Base-by-base conservation (phyloP, 2,797 vertebrate genomes). In the Fistularia tabacaria region DNA sequence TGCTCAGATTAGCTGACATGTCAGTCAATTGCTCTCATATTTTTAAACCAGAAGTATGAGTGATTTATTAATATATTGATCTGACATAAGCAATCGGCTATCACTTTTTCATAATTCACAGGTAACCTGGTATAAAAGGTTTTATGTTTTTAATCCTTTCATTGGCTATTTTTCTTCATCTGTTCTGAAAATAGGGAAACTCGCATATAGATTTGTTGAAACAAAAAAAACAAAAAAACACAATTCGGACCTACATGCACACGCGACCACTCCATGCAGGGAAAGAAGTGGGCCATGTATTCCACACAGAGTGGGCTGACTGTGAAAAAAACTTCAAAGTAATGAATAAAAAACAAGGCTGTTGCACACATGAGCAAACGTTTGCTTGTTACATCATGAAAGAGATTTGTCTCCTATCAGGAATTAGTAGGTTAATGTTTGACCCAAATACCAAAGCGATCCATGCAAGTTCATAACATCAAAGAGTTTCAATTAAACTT, bases 261-360 rank as follows among this genome's bases (percentile, higher is more conserved):
- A 39, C 43, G 44, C 40, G 71, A 54, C 14, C 45, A 58, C 64
- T 48, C 39, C 43, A 51, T 5, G 7, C 42, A 47, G 56, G 36
- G 25, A 54, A 47, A 54, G 61, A 89, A 80, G 46, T 88, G 75
- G 83, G 84, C 54, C 84, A 78, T 56, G 57, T 70, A 80, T 80
- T 80, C 82, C 83, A 66, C 51, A 44, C 38, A 80, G 80, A 73
- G 66, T 36, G 1, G 38, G 66, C 52, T 71, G 38, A 65, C 45
- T 10, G 55, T 76, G 57, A 82, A 76, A 79, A 84, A 76, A 44
- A 66, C 81, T 85, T 85, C 74, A 85, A 84, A 86, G 82, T 72
- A 67, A 79, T 84, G 65, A 84, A 83, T 85, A 78, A 81, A 69
- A 72, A 75, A 80, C 70, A 75, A 79, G 78, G 52, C 76, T 66